A percentile compares a stretch with the other conserved stretches of the same genome.
Conservation (phyloP, 2,113 vertebrate species). For the Phaethon lepturus region DNA sequence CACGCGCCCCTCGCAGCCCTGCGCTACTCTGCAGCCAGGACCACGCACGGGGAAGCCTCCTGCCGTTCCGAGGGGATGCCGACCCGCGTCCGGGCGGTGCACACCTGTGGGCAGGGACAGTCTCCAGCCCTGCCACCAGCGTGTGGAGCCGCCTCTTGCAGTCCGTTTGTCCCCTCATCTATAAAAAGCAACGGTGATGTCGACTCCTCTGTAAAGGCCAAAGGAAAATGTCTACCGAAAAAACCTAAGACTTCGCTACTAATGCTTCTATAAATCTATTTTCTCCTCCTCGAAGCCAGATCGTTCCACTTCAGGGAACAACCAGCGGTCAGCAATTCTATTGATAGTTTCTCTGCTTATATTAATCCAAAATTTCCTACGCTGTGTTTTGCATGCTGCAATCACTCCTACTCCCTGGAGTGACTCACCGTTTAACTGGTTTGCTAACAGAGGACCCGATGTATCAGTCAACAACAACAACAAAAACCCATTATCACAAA, state of each 20-base stretch:
- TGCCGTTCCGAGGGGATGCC: fast-evolving
- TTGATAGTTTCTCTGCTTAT: background rate
- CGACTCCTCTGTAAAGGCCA: background rate
- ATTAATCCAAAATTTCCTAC: constrained; percentile 18
- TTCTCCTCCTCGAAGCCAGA: background rate
- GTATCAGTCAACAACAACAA: constrained; percentile 29
- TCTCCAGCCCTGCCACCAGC: background rate
- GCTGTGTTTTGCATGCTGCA: background rate
- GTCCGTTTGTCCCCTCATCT: background rate
- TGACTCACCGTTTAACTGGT: constrained; percentile 47
- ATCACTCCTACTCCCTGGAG: constrained; percentile 23
- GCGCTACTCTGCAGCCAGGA: fast-evolving
- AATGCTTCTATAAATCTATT: background rate
- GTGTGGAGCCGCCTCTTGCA: fast-evolving
- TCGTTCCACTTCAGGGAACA: background rate
- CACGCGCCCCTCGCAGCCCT: fast-evolving
- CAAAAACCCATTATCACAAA: constrained; percentile 1
- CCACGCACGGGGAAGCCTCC: fast-evolving
- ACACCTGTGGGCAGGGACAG: background rate
- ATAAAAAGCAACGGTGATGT: fast-evolving
- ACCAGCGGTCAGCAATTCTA: background rate
- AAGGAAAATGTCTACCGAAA: background rate
- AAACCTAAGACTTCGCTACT: background rate
- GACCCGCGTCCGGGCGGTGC: fast-evolving
- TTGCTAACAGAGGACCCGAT: constrained; percentile 29